A percentile compares a stretch with the other conserved stretches of the same genome.
Evolutionary conservation across 2,888 invertebrate genomes (phyloP).

Genomic region (Drosophila lacicola): DNA sequence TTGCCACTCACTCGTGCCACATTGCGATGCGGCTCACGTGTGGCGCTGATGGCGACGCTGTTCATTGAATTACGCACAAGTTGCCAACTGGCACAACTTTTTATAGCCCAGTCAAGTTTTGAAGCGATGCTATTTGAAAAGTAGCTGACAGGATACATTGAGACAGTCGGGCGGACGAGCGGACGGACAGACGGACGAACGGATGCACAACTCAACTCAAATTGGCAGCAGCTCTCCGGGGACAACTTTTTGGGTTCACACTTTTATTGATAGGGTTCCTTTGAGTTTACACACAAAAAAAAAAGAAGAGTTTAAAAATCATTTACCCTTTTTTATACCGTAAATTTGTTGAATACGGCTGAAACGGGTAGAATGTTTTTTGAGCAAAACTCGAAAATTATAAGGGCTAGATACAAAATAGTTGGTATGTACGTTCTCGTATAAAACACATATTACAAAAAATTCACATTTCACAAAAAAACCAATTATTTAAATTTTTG

Average conservation of each 20-base stretch:
- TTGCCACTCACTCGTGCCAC: slow-evolving; percentile 18
- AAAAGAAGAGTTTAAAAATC: background rate
- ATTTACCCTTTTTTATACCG: no score
- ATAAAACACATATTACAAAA: no score
- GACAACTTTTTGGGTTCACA: slow-evolving; percentile 41
- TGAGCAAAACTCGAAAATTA: no score
- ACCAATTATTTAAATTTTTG: no score
- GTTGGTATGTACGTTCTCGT: no score
- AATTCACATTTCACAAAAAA: no score
- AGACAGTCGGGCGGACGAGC: slow-evolving; percentile 17
- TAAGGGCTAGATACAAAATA: no score
- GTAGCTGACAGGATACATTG: slow-evolving; percentile 56
- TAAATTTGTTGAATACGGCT: no score
- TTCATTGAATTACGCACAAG: slow-evolving; percentile 76
- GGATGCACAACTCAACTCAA: slow-evolving; percentile 26
- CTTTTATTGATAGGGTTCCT: slow-evolving; percentile 64
- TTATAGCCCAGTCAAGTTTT: slow-evolving; percentile 43
- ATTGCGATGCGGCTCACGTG: slow-evolving; percentile 66
- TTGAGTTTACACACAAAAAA: slow-evolving; percentile 14
- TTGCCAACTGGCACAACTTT: slow-evolving; percentile 45
- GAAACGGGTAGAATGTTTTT: no score
- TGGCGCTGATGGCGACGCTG: slow-evolving; percentile 60
- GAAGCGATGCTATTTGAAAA: slow-evolving; percentile 59
- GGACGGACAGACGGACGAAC: slow-evolving; percentile 1
- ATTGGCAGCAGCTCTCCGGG: slow-evolving; percentile 57